Base-by-base conservation (phyloP, 2,888 invertebrate species). In the Nowickia ferox region DNA sequence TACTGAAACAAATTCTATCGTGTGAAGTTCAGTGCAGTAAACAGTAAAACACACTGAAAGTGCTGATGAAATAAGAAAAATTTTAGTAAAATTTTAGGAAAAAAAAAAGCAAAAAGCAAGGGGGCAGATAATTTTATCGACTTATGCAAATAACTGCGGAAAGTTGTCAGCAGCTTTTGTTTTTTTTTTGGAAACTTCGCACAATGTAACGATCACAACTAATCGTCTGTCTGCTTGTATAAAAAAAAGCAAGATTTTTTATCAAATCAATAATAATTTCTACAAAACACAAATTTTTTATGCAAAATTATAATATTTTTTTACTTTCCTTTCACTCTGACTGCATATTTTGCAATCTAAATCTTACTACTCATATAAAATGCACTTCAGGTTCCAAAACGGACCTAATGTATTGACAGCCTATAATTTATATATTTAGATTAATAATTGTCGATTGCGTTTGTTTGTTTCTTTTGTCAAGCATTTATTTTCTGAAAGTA, bases 351-450 rank as follows among this genome's bases (percentile, higher is more conserved):
- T 55, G 0, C 13, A 44, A 4, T 59, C n/a, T 15, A 13, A 38
- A 19, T 13, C 5, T 61, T 61, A 10, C 8, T 15, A 9, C 22
- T 40, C 11, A 44, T 68, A 48, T 2, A 57, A 59, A 57, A 68
- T 68, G 40, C 77, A 48, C 22, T 68, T 19, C 46, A 57, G 30
- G 66, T 68, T 48, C 59, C 19, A 19, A 77, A 68, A 57, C 77
- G 66, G 68, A 66, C 15, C 76, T 61, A 9, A 9, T 22, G 13
- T 38, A 66, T 48, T 66, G 76, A 48, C 46, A 57, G 38, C 11
- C 6, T 19, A 15, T 46, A 19, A 72, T 72, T 22, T 53, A 72
- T 57, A 1, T 1, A 4, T 17, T 38, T 19, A 22, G 19, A 42
- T 66, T 46, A 42, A 42, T n/a, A 63, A 53, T 63, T 53, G 0